These are phyloP conservation scores for Eupleurogrammus muticus DNA, from an alignment of 2,797 vertebrate genomes.

Conservation along the genomic window DNA sequence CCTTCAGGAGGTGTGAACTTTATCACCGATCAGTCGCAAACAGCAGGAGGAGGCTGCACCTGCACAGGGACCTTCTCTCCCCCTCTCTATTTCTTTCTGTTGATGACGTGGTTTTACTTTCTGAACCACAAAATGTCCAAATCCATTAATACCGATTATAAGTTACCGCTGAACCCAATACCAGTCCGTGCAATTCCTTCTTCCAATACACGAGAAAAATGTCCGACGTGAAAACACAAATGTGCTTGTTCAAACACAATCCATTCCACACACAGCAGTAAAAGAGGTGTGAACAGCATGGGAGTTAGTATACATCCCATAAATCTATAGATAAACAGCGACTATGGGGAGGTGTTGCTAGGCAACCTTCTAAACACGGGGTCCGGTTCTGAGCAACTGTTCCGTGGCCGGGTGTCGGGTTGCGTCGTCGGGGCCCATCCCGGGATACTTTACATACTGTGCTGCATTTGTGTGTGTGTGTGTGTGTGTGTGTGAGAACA, in stretches of 20 bases:
- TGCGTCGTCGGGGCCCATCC: conserved; percentile 50
- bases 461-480: conserved; percentile 13
- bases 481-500: conserved; percentile 21
- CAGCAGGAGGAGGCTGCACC: too few relatives aligned
- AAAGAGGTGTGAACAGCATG: conserved; percentile 58
- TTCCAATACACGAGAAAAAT: too few relatives aligned
- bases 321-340: conserved; percentile 48
- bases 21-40: too few relatives aligned
- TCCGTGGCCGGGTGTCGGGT: conserved; percentile 58
- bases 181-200: too few relatives aligned
- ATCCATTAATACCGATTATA: too few relatives aligned
- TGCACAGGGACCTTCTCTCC: too few relatives aligned
- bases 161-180: neutral
- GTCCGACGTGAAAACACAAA: neutral
- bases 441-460: conserved; percentile 68
- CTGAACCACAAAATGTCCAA: too few relatives aligned
- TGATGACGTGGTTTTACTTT: too few relatives aligned
- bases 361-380: conserved; percentile 68
- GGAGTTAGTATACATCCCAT: conserved; percentile 39
- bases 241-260: neutral
- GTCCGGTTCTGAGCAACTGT: conserved; percentile 50
- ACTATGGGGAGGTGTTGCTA: conserved; percentile 57
- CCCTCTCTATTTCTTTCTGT: too few relatives aligned
- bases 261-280: neutral
- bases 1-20: too few relatives aligned